Evolutionary conservation across 2,888 invertebrate genomes (phyloP).

Genomic region (Idaea dimidiata): DNA sequence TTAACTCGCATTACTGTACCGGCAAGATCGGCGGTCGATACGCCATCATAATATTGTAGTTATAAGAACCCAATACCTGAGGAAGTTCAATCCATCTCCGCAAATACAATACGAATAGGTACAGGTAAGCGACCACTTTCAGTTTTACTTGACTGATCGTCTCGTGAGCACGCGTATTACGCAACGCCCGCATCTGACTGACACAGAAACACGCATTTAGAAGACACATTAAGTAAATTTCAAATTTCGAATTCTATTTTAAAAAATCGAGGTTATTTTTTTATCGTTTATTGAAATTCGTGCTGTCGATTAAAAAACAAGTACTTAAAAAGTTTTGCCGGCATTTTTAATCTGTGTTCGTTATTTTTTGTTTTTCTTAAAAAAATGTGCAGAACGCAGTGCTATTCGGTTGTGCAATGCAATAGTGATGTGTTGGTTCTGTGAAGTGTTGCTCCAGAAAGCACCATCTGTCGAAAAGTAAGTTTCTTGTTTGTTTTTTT

Average conservation of each 20-base stretch:
- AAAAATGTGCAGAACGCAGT: constrained; percentile 55
- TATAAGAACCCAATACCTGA: constrained; percentile 8
- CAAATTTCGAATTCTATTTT: constrained; percentile 13
- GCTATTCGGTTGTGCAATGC: constrained; percentile 43
- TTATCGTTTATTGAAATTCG: too few relatives aligned
- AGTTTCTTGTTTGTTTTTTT: too few relatives aligned
- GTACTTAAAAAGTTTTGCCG: constrained; percentile 6
- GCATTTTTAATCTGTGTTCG: constrained; percentile 25
- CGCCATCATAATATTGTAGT: background rate
- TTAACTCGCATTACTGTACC: too few relatives aligned
- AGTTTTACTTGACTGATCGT: constrained; percentile 64
- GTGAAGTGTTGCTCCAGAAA: constrained; percentile 56
- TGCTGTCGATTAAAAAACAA: background rate
- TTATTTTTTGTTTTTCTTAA: constrained; percentile 33
- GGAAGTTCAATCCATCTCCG: constrained; percentile 24
- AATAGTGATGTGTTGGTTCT: constrained; percentile 62
- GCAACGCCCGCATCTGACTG: constrained; percentile 64
- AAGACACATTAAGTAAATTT: constrained; percentile 15
- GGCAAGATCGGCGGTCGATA: background rate
- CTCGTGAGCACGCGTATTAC: constrained; percentile 58
- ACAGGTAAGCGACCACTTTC: constrained; percentile 56
- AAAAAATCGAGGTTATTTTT: background rate
- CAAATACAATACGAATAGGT: background rate
- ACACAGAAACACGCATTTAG: constrained; percentile 52
- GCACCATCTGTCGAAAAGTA: constrained; percentile 79